A percentile compares a stretch with the other conserved stretches of the same genome.
These are phyloP conservation scores for Limonius californicus DNA, from an alignment of 1,140 invertebrate genomes.

Conservation along the genomic window DNA sequence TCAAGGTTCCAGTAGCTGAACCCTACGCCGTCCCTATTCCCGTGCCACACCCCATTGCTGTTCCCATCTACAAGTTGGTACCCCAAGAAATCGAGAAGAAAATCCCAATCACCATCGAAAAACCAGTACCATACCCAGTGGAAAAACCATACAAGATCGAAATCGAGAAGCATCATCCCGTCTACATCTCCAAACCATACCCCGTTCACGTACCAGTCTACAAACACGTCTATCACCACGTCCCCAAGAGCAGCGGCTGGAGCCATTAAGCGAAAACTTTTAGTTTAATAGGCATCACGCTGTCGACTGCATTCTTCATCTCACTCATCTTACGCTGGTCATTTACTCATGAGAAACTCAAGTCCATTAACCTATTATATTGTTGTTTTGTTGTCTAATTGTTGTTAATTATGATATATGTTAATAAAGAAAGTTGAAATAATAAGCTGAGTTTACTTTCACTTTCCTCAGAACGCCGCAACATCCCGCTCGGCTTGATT, in stretches of 20 bases:
- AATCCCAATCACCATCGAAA: conserved; percentile 72
- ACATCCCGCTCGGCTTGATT: neutral
- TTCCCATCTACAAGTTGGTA: conserved; percentile 69
- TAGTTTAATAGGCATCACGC: neutral
- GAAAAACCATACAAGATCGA: conserved; percentile 75
- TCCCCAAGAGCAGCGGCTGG: conserved; percentile 43
- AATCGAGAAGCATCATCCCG: conserved; percentile 72
- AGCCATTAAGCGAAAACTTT: conserved; percentile 3
- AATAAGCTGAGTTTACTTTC: conserved; percentile 2
- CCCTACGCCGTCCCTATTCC: conserved; percentile 68
- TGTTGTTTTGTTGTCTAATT: conserved; percentile 10
- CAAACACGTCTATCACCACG: conserved; percentile 74
- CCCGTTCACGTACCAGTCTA: conserved; percentile 76
- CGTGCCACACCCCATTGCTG: conserved; percentile 67
- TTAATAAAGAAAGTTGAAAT: conserved; percentile 2
- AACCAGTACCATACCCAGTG: conserved; percentile 69
- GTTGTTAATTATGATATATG: conserved; percentile 3
- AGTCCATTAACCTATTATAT: neutral
- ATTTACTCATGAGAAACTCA: neutral
- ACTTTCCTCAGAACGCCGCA: neutral
- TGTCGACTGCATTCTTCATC: neutral
- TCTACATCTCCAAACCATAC: conserved; percentile 68
- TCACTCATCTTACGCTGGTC: neutral
- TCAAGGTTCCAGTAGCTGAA: conserved; percentile 70
- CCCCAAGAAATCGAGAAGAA: conserved; percentile 64